Conservation (phyloP, 2,888 invertebrate genomes). For the Chirona hameri region DNA sequence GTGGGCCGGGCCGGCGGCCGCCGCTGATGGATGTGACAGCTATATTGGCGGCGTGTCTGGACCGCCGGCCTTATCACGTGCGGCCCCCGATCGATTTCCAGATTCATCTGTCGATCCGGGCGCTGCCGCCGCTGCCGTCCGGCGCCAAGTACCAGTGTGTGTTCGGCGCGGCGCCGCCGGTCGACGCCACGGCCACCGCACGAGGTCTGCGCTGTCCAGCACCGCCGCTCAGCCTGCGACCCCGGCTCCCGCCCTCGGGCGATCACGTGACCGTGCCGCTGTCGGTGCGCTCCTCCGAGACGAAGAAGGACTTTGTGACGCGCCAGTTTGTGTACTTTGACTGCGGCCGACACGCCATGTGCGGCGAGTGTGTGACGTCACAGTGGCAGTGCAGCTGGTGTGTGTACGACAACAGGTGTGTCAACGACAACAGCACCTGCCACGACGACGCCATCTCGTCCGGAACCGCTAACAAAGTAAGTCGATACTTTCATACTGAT, state of each 20-base stretch:
- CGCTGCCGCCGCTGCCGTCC: slow-evolving; percentile 61
- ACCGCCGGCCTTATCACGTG: too few relatives aligned
- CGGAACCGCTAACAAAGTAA: too few relatives aligned
- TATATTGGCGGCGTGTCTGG: too few relatives aligned
- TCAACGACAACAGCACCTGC: slow-evolving; percentile 75
- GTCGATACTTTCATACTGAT: too few relatives aligned
- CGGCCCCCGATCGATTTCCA: slow-evolving; percentile 39
- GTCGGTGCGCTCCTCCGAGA: slow-evolving; percentile 85
- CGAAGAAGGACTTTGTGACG: slow-evolving; percentile 91
- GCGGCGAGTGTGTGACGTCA: slow-evolving; percentile 78
- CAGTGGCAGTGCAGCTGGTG: slow-evolving; percentile 98
- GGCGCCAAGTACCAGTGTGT: slow-evolving; percentile 91
- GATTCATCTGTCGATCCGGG: slow-evolving; percentile 78
- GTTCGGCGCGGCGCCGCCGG: slow-evolving; percentile 81
- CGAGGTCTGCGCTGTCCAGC: slow-evolving; percentile 70
- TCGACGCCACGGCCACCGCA: slow-evolving; percentile 79
- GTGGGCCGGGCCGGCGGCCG: too few relatives aligned
- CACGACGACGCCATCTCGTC: slow-evolving; percentile 68
- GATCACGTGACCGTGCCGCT: slow-evolving; percentile 85
- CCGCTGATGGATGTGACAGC: too few relatives aligned
- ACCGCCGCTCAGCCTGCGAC: slow-evolving; percentile 72
- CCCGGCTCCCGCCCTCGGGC: slow-evolving; percentile 59
- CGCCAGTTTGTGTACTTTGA: slow-evolving; percentile 88
- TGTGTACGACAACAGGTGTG: slow-evolving; percentile 91
- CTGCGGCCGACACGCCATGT: slow-evolving; percentile 72